Base-by-base conservation (phyloP, 2,888 invertebrate genomes). In the Penaeus monodon region DNA sequence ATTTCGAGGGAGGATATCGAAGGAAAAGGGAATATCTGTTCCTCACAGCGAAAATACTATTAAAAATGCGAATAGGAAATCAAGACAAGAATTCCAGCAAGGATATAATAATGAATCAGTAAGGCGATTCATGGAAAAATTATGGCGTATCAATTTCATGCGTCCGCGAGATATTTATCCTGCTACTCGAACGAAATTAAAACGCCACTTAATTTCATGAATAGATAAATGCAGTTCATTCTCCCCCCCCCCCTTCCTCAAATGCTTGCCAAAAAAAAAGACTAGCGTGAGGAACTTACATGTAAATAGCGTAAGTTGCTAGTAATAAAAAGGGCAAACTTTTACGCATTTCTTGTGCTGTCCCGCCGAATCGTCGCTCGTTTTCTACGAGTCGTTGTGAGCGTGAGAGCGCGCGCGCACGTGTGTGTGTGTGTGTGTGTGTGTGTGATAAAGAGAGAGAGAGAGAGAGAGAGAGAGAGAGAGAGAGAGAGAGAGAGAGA, bases 181-280 rank as follows among this genome's bases (percentile, higher is more conserved):
- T 14, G 14, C 57, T 10, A 12, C 57, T 57, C 57, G 14, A 14
- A 17, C 57, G 57, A 57, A 57, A 57, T 57, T 57, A 57, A 57
- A 57, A 57, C 57, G 57, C 57, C 57, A 57, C 57, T 57, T 57
- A 57, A 17, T 57, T n/a, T 38, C 38, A 20, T 27, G 29, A 73
- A 73, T 73, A 20, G 33, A 29, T 73, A 29, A 73, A 73, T 73
- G 38, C 73, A 73, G 38, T 29, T 73, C 29, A 73, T 29, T 73
- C 29, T 73, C 70, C 70, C 6, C 66, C n/a, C 17, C 66, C 66
- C 7, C 70, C 33, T 27, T 3, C 70, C 70, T 33, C 70, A 20
- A n/a, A 73, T 38, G 8, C 20, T 38, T 20, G 10, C 38, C 38
- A 33, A 33, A 29, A 29, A 29, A 8, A 29, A 33, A 73, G 20